Conservation (phyloP, 2,888 invertebrate species). For the Eristalis intricaria region DNA sequence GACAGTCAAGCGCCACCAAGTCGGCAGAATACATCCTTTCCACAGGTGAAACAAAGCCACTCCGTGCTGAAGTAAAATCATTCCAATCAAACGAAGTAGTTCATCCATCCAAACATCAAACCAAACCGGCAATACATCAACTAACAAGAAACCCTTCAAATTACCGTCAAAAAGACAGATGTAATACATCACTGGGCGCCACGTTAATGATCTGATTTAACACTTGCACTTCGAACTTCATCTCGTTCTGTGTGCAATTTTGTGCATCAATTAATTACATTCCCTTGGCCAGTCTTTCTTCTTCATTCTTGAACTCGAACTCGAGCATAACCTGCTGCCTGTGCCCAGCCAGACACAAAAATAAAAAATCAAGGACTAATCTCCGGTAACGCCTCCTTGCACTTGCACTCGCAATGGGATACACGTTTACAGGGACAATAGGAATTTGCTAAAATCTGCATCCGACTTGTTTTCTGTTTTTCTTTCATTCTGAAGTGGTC, state of each 20-base stretch:
- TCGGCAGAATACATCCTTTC: no score
- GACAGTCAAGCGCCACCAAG: no score
- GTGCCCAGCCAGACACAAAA: neutral
- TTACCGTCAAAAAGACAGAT: neutral
- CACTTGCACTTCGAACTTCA: conserved; percentile 27
- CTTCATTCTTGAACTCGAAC: neutral
- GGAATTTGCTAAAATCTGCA: conserved; percentile 6
- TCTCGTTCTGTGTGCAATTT: conserved; percentile 11
- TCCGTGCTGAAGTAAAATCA: no score
- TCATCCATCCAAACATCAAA: neutral
- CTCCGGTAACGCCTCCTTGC: conserved; percentile 39
- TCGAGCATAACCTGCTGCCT: neutral
- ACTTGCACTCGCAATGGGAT: conserved; percentile 35
- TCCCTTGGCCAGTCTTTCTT: neutral
- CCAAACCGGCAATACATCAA: neutral
- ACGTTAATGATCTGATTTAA: conserved; percentile 54
- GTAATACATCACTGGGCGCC: conserved; percentile 32
- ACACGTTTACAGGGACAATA: neutral
- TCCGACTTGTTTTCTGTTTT: conserved; percentile 19
- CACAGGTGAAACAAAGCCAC: no score
- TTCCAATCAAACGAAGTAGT: no score
- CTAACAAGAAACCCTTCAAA: neutral
- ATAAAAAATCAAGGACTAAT: conserved; percentile 43
- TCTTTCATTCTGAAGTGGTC: conserved; percentile 21
- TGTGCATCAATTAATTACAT: conserved; percentile 11